Base-by-base conservation (phyloP, 2,797 vertebrate genomes). In the Chiloscyllium punctatum region DNA sequence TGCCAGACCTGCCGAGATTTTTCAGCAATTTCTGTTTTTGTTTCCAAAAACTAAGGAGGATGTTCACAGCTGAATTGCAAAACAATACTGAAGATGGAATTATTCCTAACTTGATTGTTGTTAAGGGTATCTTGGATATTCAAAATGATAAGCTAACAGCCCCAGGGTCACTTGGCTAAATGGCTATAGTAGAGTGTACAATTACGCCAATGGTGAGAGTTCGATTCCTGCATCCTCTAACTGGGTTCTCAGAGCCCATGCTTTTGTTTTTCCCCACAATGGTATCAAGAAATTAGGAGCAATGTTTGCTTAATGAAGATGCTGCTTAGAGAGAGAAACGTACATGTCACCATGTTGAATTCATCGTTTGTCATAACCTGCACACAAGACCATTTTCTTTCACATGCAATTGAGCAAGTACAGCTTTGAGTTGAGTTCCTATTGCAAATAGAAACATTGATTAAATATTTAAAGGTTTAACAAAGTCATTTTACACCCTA, bases 21-120 rank as follows among this genome's bases (percentile, higher is more conserved):
- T 62, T 11, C 57, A 62, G 57, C 57, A 62, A 62, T 62, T 62
- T 62, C 57, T 62, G 57, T 11, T 62, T 62, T 8, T 9, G 57
- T 62, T 6, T 84, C 79, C 16, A 37, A 84, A 37, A 42, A 42
- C 42, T 42, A 30, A 98, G 98, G 96, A 97, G 97, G 92, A 98
- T 99, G 98, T 99, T 98, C 3, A 98, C 98, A 96, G 97, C 99
- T 87, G 99, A 96, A 95, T 97, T 99, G 95, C 97, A 99, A 96
- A 97, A 99, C 97, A 98, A 97, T 97, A 98, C 98, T 95, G 98
- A 98, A 94, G 99, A 99, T n/a, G 98, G 98, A 6, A 95, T 97
- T 95, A 99, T 98, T 4, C 98, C 98, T 0, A 99, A 95, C 97
- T 98, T 99, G 98, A 97, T 98, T 96, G 99, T 99, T 98, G 98